Percentiles rank a stretch among this genome's conserved stretches.
These are phyloP conservation scores for Caenorhabditis parvicauda DNA, from an alignment of 2,888 invertebrate genomes.

Conservation along the genomic window DNA sequence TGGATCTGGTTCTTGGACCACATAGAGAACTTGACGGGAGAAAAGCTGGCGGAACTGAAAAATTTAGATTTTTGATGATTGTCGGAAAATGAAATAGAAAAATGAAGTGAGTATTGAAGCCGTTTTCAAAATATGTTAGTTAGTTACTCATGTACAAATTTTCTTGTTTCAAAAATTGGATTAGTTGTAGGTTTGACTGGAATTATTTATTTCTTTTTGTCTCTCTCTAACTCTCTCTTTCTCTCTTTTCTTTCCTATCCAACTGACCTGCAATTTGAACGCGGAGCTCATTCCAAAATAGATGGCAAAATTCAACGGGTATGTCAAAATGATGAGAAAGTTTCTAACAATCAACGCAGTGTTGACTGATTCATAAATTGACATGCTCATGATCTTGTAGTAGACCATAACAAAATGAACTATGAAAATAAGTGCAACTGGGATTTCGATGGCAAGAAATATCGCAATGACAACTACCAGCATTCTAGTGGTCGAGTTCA, in stretches of 20 bases:
- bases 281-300: conserved; percentile 92
- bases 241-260: too few species aligned
- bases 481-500: conserved; percentile 62
- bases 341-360: conserved; percentile 76
- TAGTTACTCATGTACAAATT: too few species aligned
- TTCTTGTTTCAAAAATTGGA: too few species aligned
- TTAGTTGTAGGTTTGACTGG: too few species aligned
- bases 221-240: too few species aligned
- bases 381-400: conserved; percentile 71
- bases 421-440: conserved; percentile 56
- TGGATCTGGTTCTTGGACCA: conserved; percentile 11
- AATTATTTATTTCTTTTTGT: too few species aligned
- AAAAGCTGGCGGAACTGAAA: conserved; percentile 16
- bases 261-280: conserved; percentile 69
- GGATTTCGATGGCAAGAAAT: conserved; percentile 66
- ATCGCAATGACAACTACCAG: conserved; percentile 66
- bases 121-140: too few species aligned
- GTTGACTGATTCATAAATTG: conserved; percentile 74
- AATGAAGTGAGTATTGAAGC: conserved; percentile 3
- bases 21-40: conserved; percentile 11
- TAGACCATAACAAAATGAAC: conserved; percentile 66
- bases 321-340: conserved; percentile 84
- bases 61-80: too few species aligned
- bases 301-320: conserved; percentile 84
- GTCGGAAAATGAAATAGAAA: too few species aligned